phyloP scores from a whole-genome alignment of 2,888 invertebrate genomes.

The Cheilosia scutellata region DNA sequence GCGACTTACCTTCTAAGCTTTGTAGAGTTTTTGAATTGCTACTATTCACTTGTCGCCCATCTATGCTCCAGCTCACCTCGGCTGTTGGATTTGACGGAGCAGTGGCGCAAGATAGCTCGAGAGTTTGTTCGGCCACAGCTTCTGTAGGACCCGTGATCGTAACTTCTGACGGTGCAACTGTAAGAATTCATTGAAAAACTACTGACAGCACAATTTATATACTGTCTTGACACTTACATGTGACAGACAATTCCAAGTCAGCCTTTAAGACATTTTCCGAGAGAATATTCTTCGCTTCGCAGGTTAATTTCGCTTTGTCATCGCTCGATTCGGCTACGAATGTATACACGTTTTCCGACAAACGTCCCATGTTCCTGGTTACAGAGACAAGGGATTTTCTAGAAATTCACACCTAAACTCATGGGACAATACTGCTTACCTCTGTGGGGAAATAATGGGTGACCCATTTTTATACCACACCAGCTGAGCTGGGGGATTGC shows the following conservation, averaged over 20 bases:
- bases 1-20: conserved; percentile 36
- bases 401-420: background rate
- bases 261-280: conserved; percentile 80
- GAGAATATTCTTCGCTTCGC: conserved; percentile 82
- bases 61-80: conserved; percentile 82
- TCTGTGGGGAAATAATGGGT: conserved; percentile 80
- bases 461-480: conserved; percentile 82
- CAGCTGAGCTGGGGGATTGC: conserved; percentile 82
- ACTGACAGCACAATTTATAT: background rate
- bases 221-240: conserved; percentile 79
- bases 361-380: conserved; percentile 81
- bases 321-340: conserved; percentile 80
- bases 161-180: conserved; percentile 82
- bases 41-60: conserved; percentile 80
- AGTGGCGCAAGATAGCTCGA: conserved; percentile 80
- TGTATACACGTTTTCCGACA: conserved; percentile 82
- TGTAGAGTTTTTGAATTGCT: conserved; percentile 27
- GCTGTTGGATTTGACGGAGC: conserved; percentile 82
- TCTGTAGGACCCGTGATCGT: conserved; percentile 80
- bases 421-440: conserved; percentile 59
- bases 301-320: conserved; percentile 81
- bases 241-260: conserved; percentile 81
- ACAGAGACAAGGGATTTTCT: background rate
- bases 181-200: conserved; percentile 12
- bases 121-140: conserved; percentile 80